phyloP scores from a whole-genome alignment of 1,140 invertebrate genomes.

The Drosophila ambigua region DNA sequence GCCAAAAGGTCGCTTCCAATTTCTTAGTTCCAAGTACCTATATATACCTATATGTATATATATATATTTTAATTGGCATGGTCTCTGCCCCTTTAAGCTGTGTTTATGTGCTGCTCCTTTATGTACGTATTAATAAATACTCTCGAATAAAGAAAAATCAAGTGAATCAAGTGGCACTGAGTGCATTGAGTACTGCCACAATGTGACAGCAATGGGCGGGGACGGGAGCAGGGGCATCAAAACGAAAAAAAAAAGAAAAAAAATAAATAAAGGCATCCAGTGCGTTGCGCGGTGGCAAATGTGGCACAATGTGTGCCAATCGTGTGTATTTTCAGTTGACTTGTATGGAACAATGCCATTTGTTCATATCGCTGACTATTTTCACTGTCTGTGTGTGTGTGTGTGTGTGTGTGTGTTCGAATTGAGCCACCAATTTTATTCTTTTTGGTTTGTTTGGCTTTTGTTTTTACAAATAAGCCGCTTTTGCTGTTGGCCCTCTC shows the following conservation, averaged over 20 bases:
- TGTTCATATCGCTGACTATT: constrained; percentile 36
- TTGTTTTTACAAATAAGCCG: constrained; percentile 50
- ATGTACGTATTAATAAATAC: too few species aligned
- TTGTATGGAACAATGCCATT: constrained; percentile 50
- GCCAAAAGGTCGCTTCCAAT: too few species aligned
- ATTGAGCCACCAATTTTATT: constrained; percentile 1
- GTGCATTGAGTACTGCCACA: too few species aligned
- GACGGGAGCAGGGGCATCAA: constrained; percentile 16
- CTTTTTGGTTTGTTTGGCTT: constrained; percentile 9
- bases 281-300: constrained; percentile 27
- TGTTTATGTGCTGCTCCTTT: too few species aligned
- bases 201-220: too few species aligned
- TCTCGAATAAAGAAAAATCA: too few species aligned
- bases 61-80: too few species aligned
- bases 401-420: constrained; percentile 7
- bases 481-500: constrained; percentile 28
- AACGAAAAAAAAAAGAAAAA: constrained; percentile 18
- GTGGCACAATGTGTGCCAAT: constrained; percentile 37
- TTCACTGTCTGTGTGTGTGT: neutral
- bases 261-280: neutral
- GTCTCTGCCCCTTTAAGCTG: too few species aligned
- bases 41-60: too few species aligned
- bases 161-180: too few species aligned
- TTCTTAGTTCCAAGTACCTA: too few species aligned
- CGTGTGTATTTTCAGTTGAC: constrained; percentile 61